A percentile compares a stretch with the other conserved stretches of the same genome.
Evolutionary conservation across 2,888 invertebrate species (phyloP).

Genomic region (Lacanobia wlatinum): DNA sequence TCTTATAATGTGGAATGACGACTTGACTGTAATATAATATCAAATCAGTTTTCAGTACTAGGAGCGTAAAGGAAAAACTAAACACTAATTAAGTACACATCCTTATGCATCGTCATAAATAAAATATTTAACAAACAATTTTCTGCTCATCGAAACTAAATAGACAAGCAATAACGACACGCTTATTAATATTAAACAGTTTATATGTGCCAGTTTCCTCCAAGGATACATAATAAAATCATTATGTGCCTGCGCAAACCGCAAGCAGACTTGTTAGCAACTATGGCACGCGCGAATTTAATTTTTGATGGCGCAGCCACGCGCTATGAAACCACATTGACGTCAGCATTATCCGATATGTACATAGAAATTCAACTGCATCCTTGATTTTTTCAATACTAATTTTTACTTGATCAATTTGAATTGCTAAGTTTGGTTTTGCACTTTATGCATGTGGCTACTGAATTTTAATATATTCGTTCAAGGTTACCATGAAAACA

Average conservation of each 20-base stretch:
- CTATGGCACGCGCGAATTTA: conserved; percentile 66
- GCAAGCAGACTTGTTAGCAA: conserved; percentile 69
- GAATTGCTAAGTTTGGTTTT: conserved; percentile 43
- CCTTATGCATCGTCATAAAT: not conserved
- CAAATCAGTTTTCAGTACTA: conserved; percentile 13
- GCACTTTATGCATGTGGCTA: conserved; percentile 13
- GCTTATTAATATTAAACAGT: conserved; percentile 33
- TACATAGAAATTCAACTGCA: conserved; percentile 26
- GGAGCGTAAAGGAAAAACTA: not conserved
- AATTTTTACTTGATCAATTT: conserved; percentile 18
- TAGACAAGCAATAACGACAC: conserved; percentile 7
- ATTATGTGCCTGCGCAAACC: conserved; percentile 52
- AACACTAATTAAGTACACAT: not conserved
- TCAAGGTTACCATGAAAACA: conserved; percentile 28
- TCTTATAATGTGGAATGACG: not conserved
- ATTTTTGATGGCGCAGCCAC: conserved; percentile 39
- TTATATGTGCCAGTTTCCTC: conserved; percentile 48
- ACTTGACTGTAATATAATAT: not conserved
- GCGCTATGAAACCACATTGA: conserved; percentile 65
- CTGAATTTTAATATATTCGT: not conserved
- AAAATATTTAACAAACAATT: conserved; percentile 11
- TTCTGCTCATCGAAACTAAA: not conserved
- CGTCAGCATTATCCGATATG: conserved; percentile 55
- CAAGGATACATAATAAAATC: conserved; percentile 40
- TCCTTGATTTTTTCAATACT: conserved; percentile 24